Base-by-base conservation (phyloP, 2,888 invertebrate genomes). In the Thereva nobilitata region DNA sequence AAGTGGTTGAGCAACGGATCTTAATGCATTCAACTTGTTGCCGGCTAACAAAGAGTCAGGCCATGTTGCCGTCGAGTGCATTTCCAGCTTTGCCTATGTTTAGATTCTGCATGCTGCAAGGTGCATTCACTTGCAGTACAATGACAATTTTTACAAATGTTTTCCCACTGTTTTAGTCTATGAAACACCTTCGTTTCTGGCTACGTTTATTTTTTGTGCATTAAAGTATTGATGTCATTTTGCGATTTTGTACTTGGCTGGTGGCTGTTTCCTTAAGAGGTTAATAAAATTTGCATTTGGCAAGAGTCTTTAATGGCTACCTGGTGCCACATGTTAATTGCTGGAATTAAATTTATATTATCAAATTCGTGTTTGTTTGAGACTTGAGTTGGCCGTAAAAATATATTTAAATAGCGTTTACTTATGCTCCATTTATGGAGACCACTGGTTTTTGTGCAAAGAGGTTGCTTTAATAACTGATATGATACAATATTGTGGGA, bases 141-240 rank as follows among this genome's bases (percentile, higher is more conserved):
- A 59, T 59, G 47, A 59, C 59, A 59, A 59, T 59, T 59, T 59
- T 59, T 59, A 59, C 59, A 59, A 47, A 59, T 59, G 59, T 59
- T 59, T 59, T 59, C 59, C 59, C 59, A 59, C 59, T 47, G 47
- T 47, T 59, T 45, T 59, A 1, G 38, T 47, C 47, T 47, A 38
- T 7, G 59, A n/a, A 45, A 47, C 47, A 38, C 10, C 47, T n/a
- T 59, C 10, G 9, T 37, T 6, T 41, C 59, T n/a, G 23, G 23
- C 47, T 37, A 35, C 37, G 23, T 23, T 23, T 23, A 23, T 23
- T 23, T 23, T 23, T 23, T 23, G 23, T 23, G 23, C 23, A 23
- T 23, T 23, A 23, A 23, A 23, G 23, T 23, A 23, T 23, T 23
- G 23, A 37, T 37, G 59, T 47, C 47, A 59, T 38, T 42, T 47